A percentile compares a stretch with the other conserved stretches of the same genome.
Evolutionary conservation across 2,888 invertebrate genomes (phyloP).

Genomic region (Hylaea fasciaria): DNA sequence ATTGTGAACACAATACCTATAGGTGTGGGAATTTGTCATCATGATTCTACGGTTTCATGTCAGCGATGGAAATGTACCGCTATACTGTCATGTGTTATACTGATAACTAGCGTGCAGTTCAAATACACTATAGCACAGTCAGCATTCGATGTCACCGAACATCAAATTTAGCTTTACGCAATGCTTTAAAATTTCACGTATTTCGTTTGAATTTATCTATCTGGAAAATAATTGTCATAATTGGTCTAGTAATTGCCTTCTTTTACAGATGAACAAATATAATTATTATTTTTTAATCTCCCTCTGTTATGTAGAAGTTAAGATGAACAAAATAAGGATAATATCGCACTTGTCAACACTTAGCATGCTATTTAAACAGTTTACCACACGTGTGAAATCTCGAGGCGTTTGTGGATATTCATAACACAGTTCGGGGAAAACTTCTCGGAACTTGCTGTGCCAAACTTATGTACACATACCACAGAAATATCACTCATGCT

Average conservation of each 20-base stretch:
- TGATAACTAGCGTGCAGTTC: background rate
- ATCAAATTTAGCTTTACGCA: too few relatives aligned
- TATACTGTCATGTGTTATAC: background rate
- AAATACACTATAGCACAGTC: background rate
- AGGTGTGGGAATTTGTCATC: constrained; percentile 31
- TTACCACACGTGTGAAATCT: constrained; percentile 62
- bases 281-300: too few relatives aligned
- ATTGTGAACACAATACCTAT: constrained; percentile 30
- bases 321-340: too few relatives aligned
- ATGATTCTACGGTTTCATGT: constrained; percentile 25
- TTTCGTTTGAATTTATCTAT: too few relatives aligned
- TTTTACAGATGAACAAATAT: too few relatives aligned
- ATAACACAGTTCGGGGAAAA: constrained; percentile 63
- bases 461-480: constrained; percentile 59
- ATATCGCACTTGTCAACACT: constrained; percentile 46
- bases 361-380: constrained; percentile 64
- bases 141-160: background rate
- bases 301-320: too few relatives aligned
- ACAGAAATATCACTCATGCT: constrained; percentile 50
- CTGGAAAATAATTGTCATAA: too few relatives aligned
- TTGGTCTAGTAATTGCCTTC: too few relatives aligned
- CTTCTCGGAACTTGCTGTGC: constrained; percentile 46
- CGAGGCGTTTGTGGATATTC: constrained; percentile 73
- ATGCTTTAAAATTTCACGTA: too few relatives aligned
- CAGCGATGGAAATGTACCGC: background rate